phyloP scores from a whole-genome alignment of 2,888 invertebrate species.

The Prostheceraeus crozeri region DNA sequence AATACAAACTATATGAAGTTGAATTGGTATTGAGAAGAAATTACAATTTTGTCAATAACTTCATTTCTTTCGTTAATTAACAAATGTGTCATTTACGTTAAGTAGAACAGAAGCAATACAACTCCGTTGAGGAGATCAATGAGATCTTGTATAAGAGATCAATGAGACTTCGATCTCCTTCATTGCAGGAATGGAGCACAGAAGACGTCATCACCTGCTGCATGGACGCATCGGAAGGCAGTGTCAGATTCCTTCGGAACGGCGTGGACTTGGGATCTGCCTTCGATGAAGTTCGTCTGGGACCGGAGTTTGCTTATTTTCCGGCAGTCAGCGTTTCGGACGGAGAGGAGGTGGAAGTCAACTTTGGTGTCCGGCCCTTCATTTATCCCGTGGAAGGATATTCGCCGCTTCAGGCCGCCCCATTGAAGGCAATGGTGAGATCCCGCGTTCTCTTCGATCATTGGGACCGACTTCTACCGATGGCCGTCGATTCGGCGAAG shows the following conservation, averaged over 20 bases:
- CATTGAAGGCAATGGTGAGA: constrained; percentile 50
- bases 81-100: too few species aligned
- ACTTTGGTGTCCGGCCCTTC: constrained; percentile 64
- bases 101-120: too few species aligned
- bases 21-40: too few species aligned
- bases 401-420: constrained; percentile 63
- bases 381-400: constrained; percentile 66
- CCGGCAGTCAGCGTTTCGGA: constrained; percentile 72
- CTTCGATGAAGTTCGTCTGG: constrained; percentile 66
- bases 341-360: constrained; percentile 69
- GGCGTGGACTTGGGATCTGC: constrained; percentile 69
- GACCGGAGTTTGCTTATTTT: constrained; percentile 69
- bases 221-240: constrained; percentile 67
- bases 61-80: too few species aligned
- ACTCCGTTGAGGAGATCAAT: too few species aligned
- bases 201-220: constrained; percentile 73
- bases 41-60: too few species aligned
- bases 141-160: too few species aligned
- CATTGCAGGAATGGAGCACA: constrained; percentile 65
- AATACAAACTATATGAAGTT: too few species aligned
- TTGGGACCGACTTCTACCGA: constrained; percentile 57
- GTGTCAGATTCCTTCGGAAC: constrained; percentile 61
- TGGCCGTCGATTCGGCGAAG: constrained; percentile 46
- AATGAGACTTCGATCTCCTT: too few species aligned
- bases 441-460: constrained; percentile 59